A percentile compares a stretch with the other conserved stretches of the same genome.
Evolutionary conservation across 2,888 invertebrate species (phyloP).

Genomic region (Dryadula phaetusa): DNA sequence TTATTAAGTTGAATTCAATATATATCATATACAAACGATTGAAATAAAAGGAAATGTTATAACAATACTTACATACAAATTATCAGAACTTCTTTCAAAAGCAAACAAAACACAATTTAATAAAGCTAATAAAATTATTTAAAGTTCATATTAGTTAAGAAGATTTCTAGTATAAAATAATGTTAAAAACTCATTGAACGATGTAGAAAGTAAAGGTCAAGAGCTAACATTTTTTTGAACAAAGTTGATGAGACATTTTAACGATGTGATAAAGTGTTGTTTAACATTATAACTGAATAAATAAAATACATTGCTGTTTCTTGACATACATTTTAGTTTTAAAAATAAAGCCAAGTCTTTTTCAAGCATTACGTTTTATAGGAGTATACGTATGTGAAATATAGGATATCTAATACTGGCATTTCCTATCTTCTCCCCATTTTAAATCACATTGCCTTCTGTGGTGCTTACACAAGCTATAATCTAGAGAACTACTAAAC

Average conservation of each 20-base stretch:
- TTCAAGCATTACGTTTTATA: neutral
- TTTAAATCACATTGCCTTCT: slow-evolving; percentile 41
- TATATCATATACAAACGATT: neutral
- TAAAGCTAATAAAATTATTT: neutral
- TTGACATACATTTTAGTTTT: neutral
- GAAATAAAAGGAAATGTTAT: no score
- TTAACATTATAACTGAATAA: neutral
- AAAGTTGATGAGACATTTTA: neutral
- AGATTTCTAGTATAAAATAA: neutral
- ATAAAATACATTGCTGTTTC: neutral
- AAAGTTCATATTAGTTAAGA: neutral
- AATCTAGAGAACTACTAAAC: slow-evolving; percentile 30
- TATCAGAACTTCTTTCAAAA: neutral
- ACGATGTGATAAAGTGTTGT: neutral
- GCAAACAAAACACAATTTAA: neutral
- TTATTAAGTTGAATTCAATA: no score
- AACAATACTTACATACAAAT: neutral
- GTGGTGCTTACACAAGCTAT: slow-evolving; percentile 44
- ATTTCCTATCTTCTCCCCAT: slow-evolving; percentile 14
- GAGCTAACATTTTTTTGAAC: neutral
- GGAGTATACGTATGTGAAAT: neutral
- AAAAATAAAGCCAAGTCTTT: neutral
- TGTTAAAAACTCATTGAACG: neutral
- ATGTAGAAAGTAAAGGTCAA: slow-evolving; percentile 3
- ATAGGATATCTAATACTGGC: slow-evolving; percentile 31